Conservation (phyloP, 2,888 invertebrate species). For the Caenorhabditis afra region DNA sequence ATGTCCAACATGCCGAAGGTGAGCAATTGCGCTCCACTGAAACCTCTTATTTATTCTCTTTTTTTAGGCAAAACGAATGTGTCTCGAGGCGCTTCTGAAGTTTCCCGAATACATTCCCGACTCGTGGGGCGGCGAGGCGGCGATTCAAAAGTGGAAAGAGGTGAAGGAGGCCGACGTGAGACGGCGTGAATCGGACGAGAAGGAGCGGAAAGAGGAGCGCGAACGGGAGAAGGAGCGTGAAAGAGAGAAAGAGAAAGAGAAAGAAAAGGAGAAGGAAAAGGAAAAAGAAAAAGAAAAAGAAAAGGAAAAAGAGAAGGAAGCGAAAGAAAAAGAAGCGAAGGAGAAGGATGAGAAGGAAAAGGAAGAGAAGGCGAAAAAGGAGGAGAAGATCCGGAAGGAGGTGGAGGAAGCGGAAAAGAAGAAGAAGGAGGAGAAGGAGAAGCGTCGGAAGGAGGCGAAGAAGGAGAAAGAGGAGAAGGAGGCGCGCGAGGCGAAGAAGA, state of each 20-base stretch:
- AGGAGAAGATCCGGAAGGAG: constrained; percentile 1
- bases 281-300: constrained; percentile 18
- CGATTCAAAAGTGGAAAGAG: constrained; percentile 37
- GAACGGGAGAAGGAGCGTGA: not conserved
- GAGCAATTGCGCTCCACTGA: not conserved
- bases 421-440: constrained; percentile 19
- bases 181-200: constrained; percentile 23
- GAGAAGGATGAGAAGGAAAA: constrained; percentile 46
- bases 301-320: constrained; percentile 44
- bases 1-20: constrained; percentile 25
- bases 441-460: constrained; percentile 4
- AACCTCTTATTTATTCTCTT: not conserved
- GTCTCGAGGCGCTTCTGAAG: constrained; percentile 38
- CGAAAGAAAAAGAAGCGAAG: constrained; percentile 25
- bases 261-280: constrained; percentile 18
- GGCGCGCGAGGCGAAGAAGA: not conserved
- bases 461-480: not conserved
- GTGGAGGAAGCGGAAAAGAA: constrained; percentile 3
- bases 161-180: constrained; percentile 32
- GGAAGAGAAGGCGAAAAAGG: constrained; percentile 14
- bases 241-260: constrained; percentile 11
- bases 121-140: constrained; percentile 46
- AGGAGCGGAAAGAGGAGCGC: constrained; percentile 18
- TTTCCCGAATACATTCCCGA: constrained; percentile 49
- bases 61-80: constrained; percentile 33